A percentile compares a stretch with the other conserved stretches of the same genome.
Evolutionary conservation across 2,888 invertebrate genomes (phyloP).

Genomic region (Ctena decussata): DNA sequence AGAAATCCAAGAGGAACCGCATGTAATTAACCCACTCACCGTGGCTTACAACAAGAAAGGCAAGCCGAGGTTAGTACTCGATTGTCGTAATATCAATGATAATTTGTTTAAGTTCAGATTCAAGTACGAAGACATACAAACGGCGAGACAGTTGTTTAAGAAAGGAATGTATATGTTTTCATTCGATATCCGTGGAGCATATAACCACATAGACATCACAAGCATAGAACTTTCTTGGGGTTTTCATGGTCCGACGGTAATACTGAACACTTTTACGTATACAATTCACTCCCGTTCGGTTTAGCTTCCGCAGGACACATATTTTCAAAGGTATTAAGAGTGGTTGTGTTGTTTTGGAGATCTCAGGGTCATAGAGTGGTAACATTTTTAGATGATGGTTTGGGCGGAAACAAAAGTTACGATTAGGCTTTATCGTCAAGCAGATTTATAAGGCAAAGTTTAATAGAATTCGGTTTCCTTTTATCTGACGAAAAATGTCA

Average conservation of each 20-base stretch:
- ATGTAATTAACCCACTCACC: slow-evolving; percentile 49
- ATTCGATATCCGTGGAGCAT: slow-evolving; percentile 44
- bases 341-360: slow-evolving; percentile 37
- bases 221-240: slow-evolving; percentile 36
- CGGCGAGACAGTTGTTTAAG: slow-evolving; percentile 27
- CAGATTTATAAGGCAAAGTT: background rate
- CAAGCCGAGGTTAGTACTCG: slow-evolving; percentile 36
- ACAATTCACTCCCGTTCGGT: slow-evolving; percentile 46
- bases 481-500: slow-evolving; percentile 20
- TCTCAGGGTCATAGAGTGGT: slow-evolving; percentile 20
- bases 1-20: slow-evolving; percentile 8
- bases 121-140: slow-evolving; percentile 36
- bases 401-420: slow-evolving; percentile 14
- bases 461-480: background rate
- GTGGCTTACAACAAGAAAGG: slow-evolving; percentile 42
- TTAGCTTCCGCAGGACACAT: slow-evolving; percentile 53
- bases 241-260: slow-evolving; percentile 27
- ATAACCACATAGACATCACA: slow-evolving; percentile 50
- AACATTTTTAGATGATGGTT: slow-evolving; percentile 58
- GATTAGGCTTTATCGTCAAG: background rate
- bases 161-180: background rate
- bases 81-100: slow-evolving; percentile 48
- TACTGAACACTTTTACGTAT: slow-evolving; percentile 27
- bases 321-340: slow-evolving; percentile 49
- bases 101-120: slow-evolving; percentile 37